Evolutionary conservation across 2,113 vertebrate genomes (phyloP).

Genomic region (Cygnus buccinator): DNA sequence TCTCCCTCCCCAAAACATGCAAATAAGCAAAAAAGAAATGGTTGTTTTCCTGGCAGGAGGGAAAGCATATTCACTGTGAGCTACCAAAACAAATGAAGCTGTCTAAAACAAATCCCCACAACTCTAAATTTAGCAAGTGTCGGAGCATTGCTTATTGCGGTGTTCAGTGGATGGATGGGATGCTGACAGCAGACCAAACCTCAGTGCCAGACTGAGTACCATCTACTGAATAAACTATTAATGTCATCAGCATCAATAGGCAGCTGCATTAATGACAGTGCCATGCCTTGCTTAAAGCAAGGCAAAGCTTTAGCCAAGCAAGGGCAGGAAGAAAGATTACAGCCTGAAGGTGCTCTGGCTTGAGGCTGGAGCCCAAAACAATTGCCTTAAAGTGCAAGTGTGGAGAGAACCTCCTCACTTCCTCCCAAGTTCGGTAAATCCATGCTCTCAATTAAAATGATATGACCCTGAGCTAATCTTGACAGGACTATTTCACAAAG

Average conservation of each 20-base stretch:
- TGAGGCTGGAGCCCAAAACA: not conserved
- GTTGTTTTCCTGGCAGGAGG: not conserved
- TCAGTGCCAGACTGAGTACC: not conserved
- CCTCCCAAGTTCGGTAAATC: not conserved
- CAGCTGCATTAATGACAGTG: not conserved
- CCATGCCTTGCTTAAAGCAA: not conserved
- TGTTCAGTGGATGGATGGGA: constrained; percentile 12
- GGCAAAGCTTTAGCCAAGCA: not conserved
- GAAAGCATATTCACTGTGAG: not conserved
- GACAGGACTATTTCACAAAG: not conserved
- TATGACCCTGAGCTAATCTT: not conserved
- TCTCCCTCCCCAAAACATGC: not conserved
- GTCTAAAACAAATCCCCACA: not conserved
- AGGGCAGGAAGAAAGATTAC: not conserved
- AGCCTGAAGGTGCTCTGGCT: not conserved
- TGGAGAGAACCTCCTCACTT: not conserved
- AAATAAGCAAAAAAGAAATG: not conserved
- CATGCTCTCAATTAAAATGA: not conserved
- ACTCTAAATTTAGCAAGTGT: constrained; percentile 18
- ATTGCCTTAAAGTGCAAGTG: not conserved
- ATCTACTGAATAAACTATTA: constrained; percentile 4
- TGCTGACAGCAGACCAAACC: constrained; percentile 2
- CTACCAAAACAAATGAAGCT: not conserved
- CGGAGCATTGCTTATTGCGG: not conserved
- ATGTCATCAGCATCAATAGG: not conserved